Conservation (phyloP, 2,113 vertebrate genomes). For the Sarotherodon lohbergeri region DNA sequence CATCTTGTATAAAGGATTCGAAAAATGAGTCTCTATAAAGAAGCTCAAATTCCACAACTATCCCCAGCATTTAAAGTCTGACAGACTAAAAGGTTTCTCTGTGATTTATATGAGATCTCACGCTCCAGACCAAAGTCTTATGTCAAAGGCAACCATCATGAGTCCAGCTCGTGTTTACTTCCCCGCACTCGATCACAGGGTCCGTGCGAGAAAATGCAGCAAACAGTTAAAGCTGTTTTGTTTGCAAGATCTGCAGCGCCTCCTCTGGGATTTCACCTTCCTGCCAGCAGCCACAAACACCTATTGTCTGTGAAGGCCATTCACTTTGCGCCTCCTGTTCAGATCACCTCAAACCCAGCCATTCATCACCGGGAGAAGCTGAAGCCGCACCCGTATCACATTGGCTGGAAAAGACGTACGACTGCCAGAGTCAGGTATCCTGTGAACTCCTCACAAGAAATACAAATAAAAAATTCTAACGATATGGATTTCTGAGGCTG, state of each 20-base stretch:
- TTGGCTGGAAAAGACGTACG: not conserved
- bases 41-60: not conserved
- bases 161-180: not conserved
- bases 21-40: fast-evolving
- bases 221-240: not conserved
- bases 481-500: not conserved
- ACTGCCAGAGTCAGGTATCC: not conserved
- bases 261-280: not conserved
- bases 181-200: not conserved
- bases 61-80: not conserved
- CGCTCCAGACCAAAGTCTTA: not conserved
- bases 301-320: conserved; percentile 19
- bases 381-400: not conserved
- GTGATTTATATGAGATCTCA: not conserved
- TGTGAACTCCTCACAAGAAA: not conserved
- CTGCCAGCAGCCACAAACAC: conserved; percentile 13
- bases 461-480: not conserved
- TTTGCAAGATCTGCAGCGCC: not conserved
- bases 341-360: not conserved
- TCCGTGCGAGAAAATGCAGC: not conserved
- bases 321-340: conserved; percentile 13
- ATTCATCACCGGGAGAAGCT: not conserved
- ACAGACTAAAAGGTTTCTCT: not conserved
- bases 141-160: not conserved
- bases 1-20: not conserved